Conservation (phyloP, 37 sponge, comb jelly and placozoan genomes). For the Aphrocallistes beatrix region DNA sequence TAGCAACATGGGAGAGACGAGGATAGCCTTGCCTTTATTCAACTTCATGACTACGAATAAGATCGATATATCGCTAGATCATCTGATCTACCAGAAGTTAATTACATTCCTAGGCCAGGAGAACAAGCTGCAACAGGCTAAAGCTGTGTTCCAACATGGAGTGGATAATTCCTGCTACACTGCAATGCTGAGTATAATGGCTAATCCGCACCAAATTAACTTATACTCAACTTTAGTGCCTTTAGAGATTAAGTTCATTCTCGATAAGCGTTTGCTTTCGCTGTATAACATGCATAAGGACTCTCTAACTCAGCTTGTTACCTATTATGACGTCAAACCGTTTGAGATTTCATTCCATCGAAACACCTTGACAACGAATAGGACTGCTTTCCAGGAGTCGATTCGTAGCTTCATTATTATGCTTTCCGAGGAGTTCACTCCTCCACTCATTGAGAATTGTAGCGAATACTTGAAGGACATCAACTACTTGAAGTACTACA, state of each 20-base stretch:
- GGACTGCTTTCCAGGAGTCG: background rate
- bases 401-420: background rate
- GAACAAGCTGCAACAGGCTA: background rate
- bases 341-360: slow-evolving; percentile 5
- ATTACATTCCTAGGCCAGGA: background rate
- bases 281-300: slow-evolving; percentile 11
- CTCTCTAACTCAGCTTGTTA: background rate
- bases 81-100: background rate
- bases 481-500: background rate
- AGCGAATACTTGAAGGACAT: background rate
- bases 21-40: background rate
- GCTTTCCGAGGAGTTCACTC: background rate
- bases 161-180: background rate
- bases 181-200: background rate
- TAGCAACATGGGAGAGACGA: background rate
- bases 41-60: slow-evolving; percentile 5
- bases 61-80: background rate
- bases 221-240: background rate
- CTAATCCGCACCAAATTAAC: background rate
- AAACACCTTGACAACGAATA: background rate
- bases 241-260: background rate
- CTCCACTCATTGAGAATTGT: background rate
- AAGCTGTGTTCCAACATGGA: background rate
- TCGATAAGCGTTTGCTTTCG: background rate
- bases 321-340: background rate